These are phyloP conservation scores for Ephestia elutella DNA, from an alignment of 1,140 invertebrate genomes.

Conservation along the genomic window DNA sequence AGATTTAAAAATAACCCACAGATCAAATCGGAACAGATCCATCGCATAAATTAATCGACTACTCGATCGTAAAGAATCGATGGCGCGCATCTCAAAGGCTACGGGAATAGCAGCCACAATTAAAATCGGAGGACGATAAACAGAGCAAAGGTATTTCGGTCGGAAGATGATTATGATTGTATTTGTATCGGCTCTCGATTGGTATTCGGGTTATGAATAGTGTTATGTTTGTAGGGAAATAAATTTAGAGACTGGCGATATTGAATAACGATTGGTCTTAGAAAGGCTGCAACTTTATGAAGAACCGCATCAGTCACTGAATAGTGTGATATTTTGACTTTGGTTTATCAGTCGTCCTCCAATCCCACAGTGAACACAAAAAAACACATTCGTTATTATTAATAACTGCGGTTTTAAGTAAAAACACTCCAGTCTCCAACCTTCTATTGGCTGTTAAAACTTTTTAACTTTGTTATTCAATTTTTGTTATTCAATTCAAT, in stretches of 20 bases:
- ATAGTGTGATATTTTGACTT: too few species aligned
- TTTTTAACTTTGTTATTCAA: too few species aligned
- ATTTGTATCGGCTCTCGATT: background rate
- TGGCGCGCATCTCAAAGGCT: background rate
- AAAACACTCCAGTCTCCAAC: too few species aligned
- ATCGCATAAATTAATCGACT: background rate
- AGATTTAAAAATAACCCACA: background rate
- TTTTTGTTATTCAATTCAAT: too few species aligned
- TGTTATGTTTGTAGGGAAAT: background rate
- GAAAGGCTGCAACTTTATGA: too few species aligned
- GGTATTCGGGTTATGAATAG: background rate
- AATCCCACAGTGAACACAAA: too few species aligned
- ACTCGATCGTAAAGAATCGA: conserved; percentile 3
- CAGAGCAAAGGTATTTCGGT: background rate
- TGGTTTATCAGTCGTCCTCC: too few species aligned
- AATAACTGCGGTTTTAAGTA: too few species aligned
- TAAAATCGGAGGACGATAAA: background rate
- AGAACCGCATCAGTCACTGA: too few species aligned
- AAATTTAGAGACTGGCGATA: background rate
- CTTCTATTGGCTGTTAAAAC: too few species aligned
- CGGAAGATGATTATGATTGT: background rate
- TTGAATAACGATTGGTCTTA: too few species aligned
- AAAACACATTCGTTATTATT: too few species aligned
- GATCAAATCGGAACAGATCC: conserved; percentile 1
- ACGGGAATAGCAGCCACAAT: background rate